phyloP scores from a whole-genome alignment of 2,888 invertebrate species.

The Coleophora flavipennella region DNA sequence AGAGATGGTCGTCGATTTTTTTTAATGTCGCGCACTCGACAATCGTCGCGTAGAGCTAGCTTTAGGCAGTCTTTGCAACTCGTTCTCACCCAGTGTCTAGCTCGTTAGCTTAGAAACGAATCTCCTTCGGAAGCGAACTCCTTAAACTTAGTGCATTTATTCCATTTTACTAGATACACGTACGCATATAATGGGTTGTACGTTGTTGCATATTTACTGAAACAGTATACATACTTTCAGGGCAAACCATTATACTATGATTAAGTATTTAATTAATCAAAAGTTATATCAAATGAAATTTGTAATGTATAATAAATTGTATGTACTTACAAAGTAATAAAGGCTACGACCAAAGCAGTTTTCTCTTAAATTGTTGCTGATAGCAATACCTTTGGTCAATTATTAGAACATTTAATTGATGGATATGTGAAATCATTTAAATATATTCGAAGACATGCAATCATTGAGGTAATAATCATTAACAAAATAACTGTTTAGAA shows the following conservation, averaged over 20 bases:
- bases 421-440: conserved; percentile 27
- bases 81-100: conserved; percentile 54
- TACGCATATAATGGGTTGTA: conserved; percentile 35
- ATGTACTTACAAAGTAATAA: conserved; percentile 48
- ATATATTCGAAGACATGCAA: too few relatives aligned
- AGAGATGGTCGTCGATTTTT: conserved; percentile 32
- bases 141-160: conserved; percentile 44
- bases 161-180: conserved; percentile 27
- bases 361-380: conserved; percentile 54
- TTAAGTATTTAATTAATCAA: conserved; percentile 8
- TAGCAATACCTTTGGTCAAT: conserved; percentile 71
- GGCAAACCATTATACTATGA: conserved; percentile 11
- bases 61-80: conserved; percentile 32
- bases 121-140: conserved; percentile 31
- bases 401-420: conserved; percentile 62
- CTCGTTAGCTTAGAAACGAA: conserved; percentile 50
- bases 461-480: too few relatives aligned
- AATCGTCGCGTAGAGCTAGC: conserved; percentile 51
- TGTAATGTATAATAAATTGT: conserved; percentile 30
- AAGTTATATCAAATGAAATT: conserved; percentile 35
- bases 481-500: too few relatives aligned
- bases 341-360: conserved; percentile 62
- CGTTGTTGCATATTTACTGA: conserved; percentile 41
- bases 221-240: conserved; percentile 32
- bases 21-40: conserved; percentile 52